Percentiles rank a stretch among this genome's conserved stretches.
Conservation (phyloP, 2,888 invertebrate genomes). For the Torymus tubicola region DNA sequence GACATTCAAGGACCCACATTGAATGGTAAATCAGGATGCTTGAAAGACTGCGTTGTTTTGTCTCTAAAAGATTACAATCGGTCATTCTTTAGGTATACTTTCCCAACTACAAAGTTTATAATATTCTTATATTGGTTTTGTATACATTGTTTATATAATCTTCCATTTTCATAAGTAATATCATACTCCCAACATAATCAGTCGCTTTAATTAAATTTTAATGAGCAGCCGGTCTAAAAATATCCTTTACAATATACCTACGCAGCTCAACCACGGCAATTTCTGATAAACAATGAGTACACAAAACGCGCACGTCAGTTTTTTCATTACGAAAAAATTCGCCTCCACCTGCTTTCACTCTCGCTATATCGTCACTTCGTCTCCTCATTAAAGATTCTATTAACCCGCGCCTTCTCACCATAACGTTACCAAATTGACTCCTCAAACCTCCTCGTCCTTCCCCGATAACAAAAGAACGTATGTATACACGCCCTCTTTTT, state of each 20-base stretch:
- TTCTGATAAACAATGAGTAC: constrained; percentile 7
- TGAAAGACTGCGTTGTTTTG: constrained; percentile 46
- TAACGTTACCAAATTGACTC: constrained; percentile 24
- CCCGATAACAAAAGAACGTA: not conserved
- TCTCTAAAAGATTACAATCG: constrained; percentile 21
- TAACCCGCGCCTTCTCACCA: not conserved
- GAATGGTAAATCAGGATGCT: constrained; percentile 59
- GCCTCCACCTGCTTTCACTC: constrained; percentile 2
- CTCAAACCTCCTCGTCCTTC: not conserved
- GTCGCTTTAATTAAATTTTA: no score
- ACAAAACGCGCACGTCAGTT: not conserved
- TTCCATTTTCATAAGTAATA: not conserved
- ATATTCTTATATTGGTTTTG: no score
- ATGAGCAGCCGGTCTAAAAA: no score
- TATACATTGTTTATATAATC: not conserved
- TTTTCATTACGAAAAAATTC: constrained; percentile 3
- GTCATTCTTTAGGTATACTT: not conserved
- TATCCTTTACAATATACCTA: no score
- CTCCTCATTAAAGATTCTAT: constrained; percentile 46
- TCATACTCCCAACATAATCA: not conserved
- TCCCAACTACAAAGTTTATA: no score
- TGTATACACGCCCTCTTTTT: not conserved
- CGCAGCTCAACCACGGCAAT: no score
- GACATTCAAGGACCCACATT: constrained; percentile 64
- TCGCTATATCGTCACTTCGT: constrained; percentile 26